phyloP scores from a whole-genome alignment of 30 jellyfish, hydroid and myxozoan genomes.

The Aurelia sp. region DNA sequence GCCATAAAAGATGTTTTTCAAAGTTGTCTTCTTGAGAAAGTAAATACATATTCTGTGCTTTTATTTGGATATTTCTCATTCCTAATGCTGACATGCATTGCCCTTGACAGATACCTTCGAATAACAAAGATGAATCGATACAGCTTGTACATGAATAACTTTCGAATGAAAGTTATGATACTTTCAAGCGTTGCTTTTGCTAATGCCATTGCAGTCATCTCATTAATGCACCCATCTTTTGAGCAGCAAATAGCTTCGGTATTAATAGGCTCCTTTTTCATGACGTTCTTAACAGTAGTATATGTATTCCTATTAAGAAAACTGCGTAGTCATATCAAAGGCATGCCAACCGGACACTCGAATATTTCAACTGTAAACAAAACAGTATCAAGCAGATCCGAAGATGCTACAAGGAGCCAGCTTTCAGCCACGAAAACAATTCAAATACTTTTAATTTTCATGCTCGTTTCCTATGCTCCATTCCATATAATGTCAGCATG shows the following conservation, averaged over 20 bases:
- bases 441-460: too few relatives aligned
- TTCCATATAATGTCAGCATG: too few relatives aligned
- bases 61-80: constrained; percentile 32
- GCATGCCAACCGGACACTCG: too few relatives aligned
- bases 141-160: constrained; percentile 23
- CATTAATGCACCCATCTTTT: background rate
- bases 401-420: background rate
- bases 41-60: constrained; percentile 19
- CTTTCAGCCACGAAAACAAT: too few relatives aligned
- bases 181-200: constrained; percentile 6
- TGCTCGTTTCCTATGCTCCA: too few relatives aligned
- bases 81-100: constrained; percentile 40
- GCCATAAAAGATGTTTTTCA: background rate
- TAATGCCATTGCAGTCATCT: background rate
- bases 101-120: constrained; percentile 48
- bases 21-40: constrained; percentile 39
- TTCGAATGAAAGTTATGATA: constrained; percentile 23
- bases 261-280: too few relatives aligned
- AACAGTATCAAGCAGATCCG: background rate
- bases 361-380: too few relatives aligned
- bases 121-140: constrained; percentile 42
- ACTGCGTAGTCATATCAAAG: too few relatives aligned
- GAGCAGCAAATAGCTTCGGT: too few relatives aligned
- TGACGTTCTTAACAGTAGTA: too few relatives aligned
- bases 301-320: too few relatives aligned